These are phyloP conservation scores for Selene dorsalis DNA, from an alignment of 2,797 vertebrate species.

Conservation along the genomic window DNA sequence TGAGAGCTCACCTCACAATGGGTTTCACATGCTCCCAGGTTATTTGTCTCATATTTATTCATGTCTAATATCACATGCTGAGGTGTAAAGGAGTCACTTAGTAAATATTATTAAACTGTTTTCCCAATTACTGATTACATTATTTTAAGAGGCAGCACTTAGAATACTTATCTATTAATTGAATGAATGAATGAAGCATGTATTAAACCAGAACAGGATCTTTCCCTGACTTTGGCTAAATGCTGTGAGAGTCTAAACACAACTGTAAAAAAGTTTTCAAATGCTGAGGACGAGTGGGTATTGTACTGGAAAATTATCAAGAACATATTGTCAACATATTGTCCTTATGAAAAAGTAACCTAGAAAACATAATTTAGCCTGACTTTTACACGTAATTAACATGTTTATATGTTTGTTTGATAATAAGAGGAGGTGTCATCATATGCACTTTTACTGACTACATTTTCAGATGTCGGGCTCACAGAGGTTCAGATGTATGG, in stretches of 20 bases:
- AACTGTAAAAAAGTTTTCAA: too few relatives aligned
- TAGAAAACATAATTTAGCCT: not conserved
- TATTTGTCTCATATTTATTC: conserved; percentile 57
- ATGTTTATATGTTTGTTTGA: not conserved
- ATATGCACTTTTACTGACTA: not conserved
- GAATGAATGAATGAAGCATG: not conserved
- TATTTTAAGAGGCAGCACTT: not conserved
- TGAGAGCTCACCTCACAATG: conserved; percentile 33
- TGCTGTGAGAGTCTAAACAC: too few relatives aligned
- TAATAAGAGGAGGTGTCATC: not conserved
- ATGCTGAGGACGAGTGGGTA: too few relatives aligned
- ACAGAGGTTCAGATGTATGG: not conserved
- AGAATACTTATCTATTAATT: not conserved
- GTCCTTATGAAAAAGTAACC: too few relatives aligned
- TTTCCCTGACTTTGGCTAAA: too few relatives aligned
- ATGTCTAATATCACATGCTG: conserved; percentile 35
- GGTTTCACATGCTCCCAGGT: conserved; percentile 41
- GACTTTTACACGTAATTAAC: not conserved
- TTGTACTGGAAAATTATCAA: not conserved
- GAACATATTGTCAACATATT: too few relatives aligned
- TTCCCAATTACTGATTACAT: not conserved
- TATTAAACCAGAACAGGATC: too few relatives aligned
- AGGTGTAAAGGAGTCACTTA: conserved; percentile 19
- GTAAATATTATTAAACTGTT: not conserved
- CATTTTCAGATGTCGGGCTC: not conserved